Evolutionary conservation across 2,888 invertebrate species (phyloP), one percentile per base, ranked within the genome.

Genomic region (Dicranocentrus wangi): DNA sequence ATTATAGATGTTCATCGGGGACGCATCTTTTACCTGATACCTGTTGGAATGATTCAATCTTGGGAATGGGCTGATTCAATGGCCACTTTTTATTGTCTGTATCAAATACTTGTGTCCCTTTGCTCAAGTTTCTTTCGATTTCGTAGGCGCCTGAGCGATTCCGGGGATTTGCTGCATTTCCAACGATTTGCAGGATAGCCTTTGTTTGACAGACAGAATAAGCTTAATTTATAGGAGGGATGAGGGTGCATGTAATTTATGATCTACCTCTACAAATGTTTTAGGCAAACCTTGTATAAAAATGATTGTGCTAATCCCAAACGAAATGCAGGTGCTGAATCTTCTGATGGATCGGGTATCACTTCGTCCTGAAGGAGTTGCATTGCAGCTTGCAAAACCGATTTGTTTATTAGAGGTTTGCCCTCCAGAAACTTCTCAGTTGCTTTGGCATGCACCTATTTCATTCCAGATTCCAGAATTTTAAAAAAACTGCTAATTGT

Each of bases 11-110:
- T n/a, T n/a, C n/a, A n/a, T n/a, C n/a, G n/a, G n/a, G n/a, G n/a
- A n/a, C n/a, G n/a, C n/a, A n/a, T n/a, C 7, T 10, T 42, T 2
- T 27, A 89, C 91, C 91, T 19, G 92, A 90, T 87, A 91, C 91
- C 90, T 93, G 91, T 25, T 90, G 88, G n/a, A 90, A 85, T 0
- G 93, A 93, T 89, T 94, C 94, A 32, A 94, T 85, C 88, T 95
- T 95, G 1, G 78, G 71, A 10, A 94, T 89, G 0, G 95, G 93
- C 87, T 94, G 90, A 82, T 92, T 93, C 8, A 95, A 87, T 0
- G 95, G 95, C 91, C 93, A 95, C 19, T 92, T 87, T 43, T 90
- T 90, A 87, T 92, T 90, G 82, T 93, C 91, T 0, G 93, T 93
- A 65, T 93, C 93, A 87, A 91, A 95, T 39, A 90, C 90, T 88